Evolutionary conservation across 2,888 invertebrate genomes (phyloP), one percentile per base, ranked within the genome.

Genomic region (Alentia gelatinosa): DNA sequence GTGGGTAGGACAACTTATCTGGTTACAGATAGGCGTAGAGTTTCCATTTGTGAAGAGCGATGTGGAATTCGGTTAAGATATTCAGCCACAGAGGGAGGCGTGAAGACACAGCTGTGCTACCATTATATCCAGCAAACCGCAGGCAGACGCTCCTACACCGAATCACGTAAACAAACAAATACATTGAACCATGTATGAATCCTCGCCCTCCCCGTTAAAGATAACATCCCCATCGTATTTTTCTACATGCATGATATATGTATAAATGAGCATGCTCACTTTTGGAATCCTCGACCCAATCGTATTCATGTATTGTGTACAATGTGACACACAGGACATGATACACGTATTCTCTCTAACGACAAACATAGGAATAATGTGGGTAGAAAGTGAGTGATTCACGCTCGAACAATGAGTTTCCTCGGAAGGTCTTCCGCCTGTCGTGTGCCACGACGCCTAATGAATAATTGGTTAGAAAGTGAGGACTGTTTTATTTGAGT

Each of bases 41-140:
- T 3, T 26, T 26, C 30, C 68, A 30, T 30, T n/a, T 30, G 68
- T 68, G 12, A 9, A 68, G 26, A 30, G n/a, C 30, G 23, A 12
- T 30, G n/a, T 35, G 37, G 39, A 79, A 79, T 39, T 79, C 79
- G 79, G 79, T 79, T 39, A 79, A 79, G 23, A 79, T 79, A 79
- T 79, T 35, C 79, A 79, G 39, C 79, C 79, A 79, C 79, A 79
- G 37, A 79, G 37, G 5, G 19, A 15, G 39, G 23, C 15, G n/a
- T 33, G 79, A 35, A 79, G 37, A 39, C 79, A 37, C 79, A 68
- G 26, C 23, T 68, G 68, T 26, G 1, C 68, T 30, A 9, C 19
- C 56, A 4, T 12, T 26, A 68, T 68, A 30, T 12, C 68, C 33
- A 30, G 33, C 15, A 30, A 68, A 68, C 68, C 68, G 26, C 68